Conservation (phyloP, 37 sponge, comb jelly and placozoan species). For the Tethya wilhelma region DNA sequence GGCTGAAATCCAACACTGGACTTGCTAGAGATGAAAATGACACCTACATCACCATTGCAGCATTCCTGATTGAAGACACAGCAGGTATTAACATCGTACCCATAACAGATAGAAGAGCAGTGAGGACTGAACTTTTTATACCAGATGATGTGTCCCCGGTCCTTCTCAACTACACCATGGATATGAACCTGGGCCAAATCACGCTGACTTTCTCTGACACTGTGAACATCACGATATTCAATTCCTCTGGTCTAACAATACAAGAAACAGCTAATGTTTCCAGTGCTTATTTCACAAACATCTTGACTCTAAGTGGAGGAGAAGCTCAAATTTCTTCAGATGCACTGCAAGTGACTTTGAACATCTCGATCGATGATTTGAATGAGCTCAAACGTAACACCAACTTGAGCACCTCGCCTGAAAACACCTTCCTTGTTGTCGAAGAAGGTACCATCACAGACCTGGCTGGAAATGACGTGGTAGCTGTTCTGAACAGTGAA, state of each 20-base stretch:
- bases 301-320: constrained; percentile 59
- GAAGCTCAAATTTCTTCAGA: constrained; percentile 40
- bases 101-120: constrained; percentile 84
- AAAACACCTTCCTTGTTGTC: constrained; percentile 67
- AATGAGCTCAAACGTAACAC: constrained; percentile 83
- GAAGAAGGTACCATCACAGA: constrained; percentile 50
- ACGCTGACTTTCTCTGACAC: constrained; percentile 85
- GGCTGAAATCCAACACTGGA: constrained; percentile 79
- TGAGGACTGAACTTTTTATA: constrained; percentile 52
- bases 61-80: constrained; percentile 85
- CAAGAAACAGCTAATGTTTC: constrained; percentile 41
- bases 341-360: constrained; percentile 57
- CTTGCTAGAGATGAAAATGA: constrained; percentile 64
- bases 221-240: constrained; percentile 82
- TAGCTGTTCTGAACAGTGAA: constrained; percentile 22
- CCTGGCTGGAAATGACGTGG: constrained; percentile 61
- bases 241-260: constrained; percentile 50
- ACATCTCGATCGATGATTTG: constrained; percentile 60
- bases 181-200: constrained; percentile 70
- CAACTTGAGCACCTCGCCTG: constrained; percentile 45
- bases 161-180: constrained; percentile 73
- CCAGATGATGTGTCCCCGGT: constrained; percentile 75
- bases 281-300: constrained; percentile 14
- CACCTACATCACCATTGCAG: constrained; percentile 83
- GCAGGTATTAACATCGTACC: constrained; percentile 81